Conservation (phyloP, 2,888 invertebrate species). For the Schrankia costaestrigalis region DNA sequence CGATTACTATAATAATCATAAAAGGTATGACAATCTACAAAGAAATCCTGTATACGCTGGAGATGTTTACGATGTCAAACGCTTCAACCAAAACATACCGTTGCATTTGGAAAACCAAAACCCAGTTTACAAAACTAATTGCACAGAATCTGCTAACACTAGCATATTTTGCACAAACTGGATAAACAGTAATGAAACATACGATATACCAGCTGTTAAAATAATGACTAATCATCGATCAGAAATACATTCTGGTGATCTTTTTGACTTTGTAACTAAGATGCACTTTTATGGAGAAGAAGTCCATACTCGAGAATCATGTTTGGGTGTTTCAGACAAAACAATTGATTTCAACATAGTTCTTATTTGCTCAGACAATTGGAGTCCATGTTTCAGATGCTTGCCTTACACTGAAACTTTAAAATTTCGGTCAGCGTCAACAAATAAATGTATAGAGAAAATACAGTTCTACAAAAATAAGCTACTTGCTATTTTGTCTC, state of each 20-base stretch:
- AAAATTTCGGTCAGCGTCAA: conserved; percentile 4
- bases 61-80: conserved; percentile 1
- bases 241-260: conserved; percentile 3
- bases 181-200: background rate
- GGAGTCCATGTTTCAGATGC: background rate
- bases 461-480: conserved; percentile 1
- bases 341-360: conserved; percentile 4
- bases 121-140: no score
- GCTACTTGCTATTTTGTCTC: conserved; percentile 16
- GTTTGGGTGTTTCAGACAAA: background rate
- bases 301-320: conserved; percentile 1
- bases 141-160: no score
- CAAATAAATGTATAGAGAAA: background rate
- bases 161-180: no score
- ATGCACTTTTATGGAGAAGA: background rate
- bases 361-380: conserved; percentile 9
- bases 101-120: no score
- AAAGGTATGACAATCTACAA: background rate
- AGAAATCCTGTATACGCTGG: conserved; percentile 19
- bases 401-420: background rate
- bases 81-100: no score
- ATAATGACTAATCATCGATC: conserved; percentile 9
- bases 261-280: conserved; percentile 10
- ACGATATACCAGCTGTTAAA: conserved; percentile 6
- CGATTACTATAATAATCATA: conserved; percentile 6